Evolutionary conservation across 2,888 invertebrate species (phyloP), one percentile per base, ranked within the genome.

Genomic region (Bibio marci): DNA sequence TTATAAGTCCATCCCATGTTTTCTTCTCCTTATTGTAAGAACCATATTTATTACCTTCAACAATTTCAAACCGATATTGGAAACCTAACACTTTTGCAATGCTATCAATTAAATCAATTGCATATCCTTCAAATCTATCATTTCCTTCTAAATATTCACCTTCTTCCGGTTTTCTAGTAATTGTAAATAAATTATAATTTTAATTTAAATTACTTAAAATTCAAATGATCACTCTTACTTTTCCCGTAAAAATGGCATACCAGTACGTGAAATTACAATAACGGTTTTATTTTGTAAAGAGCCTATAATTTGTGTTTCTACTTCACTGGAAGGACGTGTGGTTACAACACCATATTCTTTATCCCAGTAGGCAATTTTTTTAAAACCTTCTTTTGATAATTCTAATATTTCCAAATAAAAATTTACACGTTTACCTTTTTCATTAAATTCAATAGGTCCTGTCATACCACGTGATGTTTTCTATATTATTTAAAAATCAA

Each of bases 91-190:
- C 58, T 47, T 73, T 70, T 12, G 91, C 70, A 43, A 97, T 75
- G 54, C 79, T 79, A 37, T 79, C 67, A 49, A 97, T 80, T 15
- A 97, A 65, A 59, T 97, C 95, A 51, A 92, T 75, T 2, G 87
- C 80, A 57, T 88, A 97, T 2, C 92, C 91, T 57, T 87, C 83
- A 54, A 71, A 91, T 35, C 77, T 69, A 46, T 76, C 80, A 52
- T 85, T 87, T 4, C 82, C 87, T 38, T 66, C 68, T n/a, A 71
- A 52, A 2, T 63, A 53, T 55, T 71, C 66, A 11, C 74, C 75
- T 15, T 71, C 70, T 45, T 65, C 63, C 2, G 70, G 58, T 35
- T 57, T 55, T 46, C 60, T 60, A 10, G 5, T 30, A 11, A 11
- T 8, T 26, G 6, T 11, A 8, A 6, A 8, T 26, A n/a, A n/a